Base-by-base conservation (phyloP, 2,888 invertebrate species). In the Amblyteles armatorius region DNA sequence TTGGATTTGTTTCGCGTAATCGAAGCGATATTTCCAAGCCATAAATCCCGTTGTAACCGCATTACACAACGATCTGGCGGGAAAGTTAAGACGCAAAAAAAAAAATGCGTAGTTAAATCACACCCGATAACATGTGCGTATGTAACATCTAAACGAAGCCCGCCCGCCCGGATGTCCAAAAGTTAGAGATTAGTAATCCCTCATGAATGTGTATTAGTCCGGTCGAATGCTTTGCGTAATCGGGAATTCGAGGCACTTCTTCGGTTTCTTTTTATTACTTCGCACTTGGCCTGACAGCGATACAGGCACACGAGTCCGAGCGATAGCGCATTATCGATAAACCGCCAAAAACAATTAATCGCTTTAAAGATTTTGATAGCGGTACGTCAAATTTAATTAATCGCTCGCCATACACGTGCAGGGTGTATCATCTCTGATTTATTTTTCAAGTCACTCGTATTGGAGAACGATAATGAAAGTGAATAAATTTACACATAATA, bases 151-250 rank as follows among this genome's bases (percentile, higher is more conserved):
- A 16, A 68, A 73, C 40, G 78, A 60, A 36, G 22, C 29, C 40
- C 57, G 19, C 52, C 33, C 78, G 26, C 48, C 26, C n/a, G 76
- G 26, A 55, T 63, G 29, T 52, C 44, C 71, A 36, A 79, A 74
- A 84, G 73, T 16, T 11, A 68, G 69, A 29, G 83, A 80, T 80
- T 84, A 60, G 44, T 71, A 69, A 74, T 60, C 69, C 33, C 52
- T 72, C 48, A 50, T 52, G 67, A 77, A 77, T 63, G 63, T 19
- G 67, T 44, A 29, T 68, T 33, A 44, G 57, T 69, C 60, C 50
- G 26, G 60, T 36, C 44, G 36, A 69, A 81, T 69, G 13, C 36
- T 36, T 69, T 81, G 60, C 74, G 76, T 48, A 81, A 81, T 48
- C 29, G 44, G 40, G 26, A 40, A 29, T 63, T 74, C 63, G 74